These are phyloP conservation scores for Leptopilina clavipes DNA, from an alignment of 1,140 invertebrate species.

Conservation along the genomic window DNA sequence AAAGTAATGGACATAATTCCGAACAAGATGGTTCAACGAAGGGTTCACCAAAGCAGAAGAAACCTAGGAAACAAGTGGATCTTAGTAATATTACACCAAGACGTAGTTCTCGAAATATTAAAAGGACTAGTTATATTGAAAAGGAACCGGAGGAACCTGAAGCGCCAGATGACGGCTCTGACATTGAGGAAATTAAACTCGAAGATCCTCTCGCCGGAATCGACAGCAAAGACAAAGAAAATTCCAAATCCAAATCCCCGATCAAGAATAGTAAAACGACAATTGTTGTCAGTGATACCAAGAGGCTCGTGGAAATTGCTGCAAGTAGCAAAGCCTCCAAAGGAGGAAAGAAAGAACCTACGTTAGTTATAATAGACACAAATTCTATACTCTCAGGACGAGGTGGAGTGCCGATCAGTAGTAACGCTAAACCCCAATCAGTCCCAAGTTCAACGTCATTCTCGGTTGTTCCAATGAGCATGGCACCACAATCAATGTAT, in stretches of 20 bases:
- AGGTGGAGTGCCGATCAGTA: conserved; percentile 77
- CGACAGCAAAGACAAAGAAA: conserved; percentile 72
- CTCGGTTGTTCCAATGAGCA: conserved; percentile 74
- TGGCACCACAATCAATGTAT: conserved; percentile 77
- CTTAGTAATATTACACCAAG: conserved; percentile 75
- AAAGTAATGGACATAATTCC: conserved; percentile 62
- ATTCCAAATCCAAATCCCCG: conserved; percentile 68
- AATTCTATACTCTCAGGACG: conserved; percentile 82
- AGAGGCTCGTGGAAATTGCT: conserved; percentile 83
- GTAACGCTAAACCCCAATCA: conserved; percentile 57
- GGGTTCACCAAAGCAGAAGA: conserved; percentile 61
- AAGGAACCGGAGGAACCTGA: conserved; percentile 76
- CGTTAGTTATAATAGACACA: conserved; percentile 86
- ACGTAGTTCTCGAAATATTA: conserved; percentile 79
- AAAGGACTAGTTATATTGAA: conserved; percentile 79
- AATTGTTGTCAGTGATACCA: conserved; percentile 84
- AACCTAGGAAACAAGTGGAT: conserved; percentile 69
- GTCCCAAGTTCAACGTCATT: conserved; percentile 68
- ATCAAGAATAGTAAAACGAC: conserved; percentile 75
- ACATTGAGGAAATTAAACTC: conserved; percentile 80
- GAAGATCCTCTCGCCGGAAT: conserved; percentile 80
- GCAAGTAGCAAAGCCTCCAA: conserved; percentile 74
- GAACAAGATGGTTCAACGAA: conserved; percentile 48
- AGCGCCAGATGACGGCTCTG: conserved; percentile 78
- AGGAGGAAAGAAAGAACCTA: conserved; percentile 83